Evolutionary conservation across 2,888 invertebrate genomes (phyloP), one percentile per base, ranked within the genome.

Genomic region (Napeogenes inachia): DNA sequence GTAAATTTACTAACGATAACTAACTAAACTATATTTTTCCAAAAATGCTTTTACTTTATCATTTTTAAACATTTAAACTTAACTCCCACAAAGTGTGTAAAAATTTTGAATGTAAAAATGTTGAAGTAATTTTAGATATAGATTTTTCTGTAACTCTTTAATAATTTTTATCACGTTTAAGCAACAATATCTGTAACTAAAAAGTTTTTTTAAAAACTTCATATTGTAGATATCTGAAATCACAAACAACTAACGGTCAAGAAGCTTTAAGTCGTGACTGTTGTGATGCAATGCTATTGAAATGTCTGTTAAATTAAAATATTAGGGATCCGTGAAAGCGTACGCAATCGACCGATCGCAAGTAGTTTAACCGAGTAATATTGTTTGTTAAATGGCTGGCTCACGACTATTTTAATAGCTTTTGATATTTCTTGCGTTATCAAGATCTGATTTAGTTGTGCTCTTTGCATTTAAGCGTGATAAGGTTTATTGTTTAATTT

Each of bases 221-320:
- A 59, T 57, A 61, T 56, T 45, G 57, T 58, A 60, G 56, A 61
- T 62, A 63, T 62, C 47, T 62, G 50, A 57, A 68, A 59, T 68
- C 60, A 60, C 62, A 65, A 67, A 57, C 55, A 60, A 59, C 30
- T 70, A 65, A 70, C 68, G 68, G 70, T 63, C 42, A 46, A 61
- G 60, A 60, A 45, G 21, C 59, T 30, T 57, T 56, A 45, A 56
- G 42, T 70, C 70, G 70, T 70, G 70, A 68, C 68, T 60, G 5
- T 4, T 38, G 56, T 66, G 68, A 66, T 47, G 66, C 63, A 66
- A 68, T 55, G 57, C 62, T 57, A 62, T 64, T 64, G 64, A 64
- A 66, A 60, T 56, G 64, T 60, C 46, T 60, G 54, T 56, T 64
- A 64, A 66, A 66, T 66, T 66, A 66, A 66, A 64, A 62, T 66